Base-by-base conservation (phyloP, 2,113 vertebrate genomes). In the Eretmochelys imbricata region DNA sequence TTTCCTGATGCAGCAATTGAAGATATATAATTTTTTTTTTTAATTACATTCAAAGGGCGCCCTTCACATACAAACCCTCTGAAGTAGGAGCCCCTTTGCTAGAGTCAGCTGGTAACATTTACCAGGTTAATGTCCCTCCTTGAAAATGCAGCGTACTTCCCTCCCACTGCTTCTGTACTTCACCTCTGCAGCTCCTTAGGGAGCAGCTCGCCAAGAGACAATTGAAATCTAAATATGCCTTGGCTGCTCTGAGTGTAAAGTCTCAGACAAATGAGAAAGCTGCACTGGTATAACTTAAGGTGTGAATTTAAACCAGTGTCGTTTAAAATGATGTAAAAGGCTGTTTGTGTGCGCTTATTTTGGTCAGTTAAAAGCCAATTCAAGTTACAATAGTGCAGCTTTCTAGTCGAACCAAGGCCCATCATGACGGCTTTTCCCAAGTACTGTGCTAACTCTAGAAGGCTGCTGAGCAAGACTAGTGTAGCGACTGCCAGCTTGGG, bases 181-280 rank as follows among this genome's bases (percentile, higher is more conserved):
- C 76, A 4, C 9, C 2, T 1, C 0, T 3, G 1, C 4, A 0
- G 72, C 91, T 54, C 13, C 84, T 69, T 19, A 50, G 55, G 80
- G 14, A 86, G 7, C 5, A 31, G 88, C 14, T 88, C 48, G 48
- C 16, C 55, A 87, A 48, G 50, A n/a, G 29, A 75, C 22, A 29
- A 31, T 20, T 75, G 80, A 65, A n/a, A 0, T 0, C 0, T 24
- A 81, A 76, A 80, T 27, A 0, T 0, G 10, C 5, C 22, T 46
- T 82, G 1, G 24, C 38, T 9, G 22, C 25, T 25, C n/a, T 46
- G 24, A 46, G 38, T 55, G 25, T 17, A 57, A 42, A 81, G 17
- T 1, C 38, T 48, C 48, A 2, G 0, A 7, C 20, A 46, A 5
- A 17, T 16, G 76, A 76, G 65, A 49, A n/a, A 31, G 3, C 55